These are phyloP conservation scores for Monopterus albus DNA, from an alignment of 2,113 vertebrate genomes.

Conservation along the genomic window DNA sequence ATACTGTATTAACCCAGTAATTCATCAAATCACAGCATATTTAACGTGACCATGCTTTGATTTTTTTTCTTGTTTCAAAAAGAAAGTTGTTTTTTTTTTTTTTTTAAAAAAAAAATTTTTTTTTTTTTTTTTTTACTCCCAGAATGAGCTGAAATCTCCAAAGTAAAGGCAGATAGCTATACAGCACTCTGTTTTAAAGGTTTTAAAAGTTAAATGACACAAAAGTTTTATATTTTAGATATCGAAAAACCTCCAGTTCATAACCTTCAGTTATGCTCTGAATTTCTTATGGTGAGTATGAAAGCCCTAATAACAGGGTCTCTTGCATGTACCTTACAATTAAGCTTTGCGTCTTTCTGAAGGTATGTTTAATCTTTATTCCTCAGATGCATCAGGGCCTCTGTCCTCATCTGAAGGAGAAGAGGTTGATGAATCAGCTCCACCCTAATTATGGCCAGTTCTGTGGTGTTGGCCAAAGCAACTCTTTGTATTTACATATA, in stretches of 20 bases:
- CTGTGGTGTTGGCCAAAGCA: constrained; percentile 47
- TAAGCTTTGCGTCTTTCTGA: constrained; percentile 36
- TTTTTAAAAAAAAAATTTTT: background rate
- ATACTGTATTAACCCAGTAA: no score
- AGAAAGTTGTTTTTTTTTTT: background rate
- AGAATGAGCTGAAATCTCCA: background rate
- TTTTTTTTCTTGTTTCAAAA: background rate
- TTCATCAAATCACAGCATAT: background rate
- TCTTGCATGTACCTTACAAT: constrained; percentile 51
- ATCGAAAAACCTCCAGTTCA: constrained; percentile 51
- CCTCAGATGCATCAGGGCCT: constrained; percentile 43
- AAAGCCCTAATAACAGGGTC: constrained; percentile 65
- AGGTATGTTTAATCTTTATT: constrained; percentile 51
- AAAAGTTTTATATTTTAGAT: constrained; percentile 21
- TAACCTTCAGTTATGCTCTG: background rate
- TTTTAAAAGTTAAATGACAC: background rate
- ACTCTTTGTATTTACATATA: constrained; percentile 53
- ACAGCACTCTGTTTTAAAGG: background rate
- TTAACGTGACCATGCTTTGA: background rate
- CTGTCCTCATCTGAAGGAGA: constrained; percentile 6
- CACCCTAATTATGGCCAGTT: constrained; percentile 43
- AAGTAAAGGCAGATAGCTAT: background rate
- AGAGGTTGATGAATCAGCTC: constrained; percentile 54
- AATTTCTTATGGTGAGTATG: constrained; percentile 5
- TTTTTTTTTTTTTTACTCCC: background rate